Conservation (phyloP, 2,113 vertebrate species). For the Pipra filicauda region DNA sequence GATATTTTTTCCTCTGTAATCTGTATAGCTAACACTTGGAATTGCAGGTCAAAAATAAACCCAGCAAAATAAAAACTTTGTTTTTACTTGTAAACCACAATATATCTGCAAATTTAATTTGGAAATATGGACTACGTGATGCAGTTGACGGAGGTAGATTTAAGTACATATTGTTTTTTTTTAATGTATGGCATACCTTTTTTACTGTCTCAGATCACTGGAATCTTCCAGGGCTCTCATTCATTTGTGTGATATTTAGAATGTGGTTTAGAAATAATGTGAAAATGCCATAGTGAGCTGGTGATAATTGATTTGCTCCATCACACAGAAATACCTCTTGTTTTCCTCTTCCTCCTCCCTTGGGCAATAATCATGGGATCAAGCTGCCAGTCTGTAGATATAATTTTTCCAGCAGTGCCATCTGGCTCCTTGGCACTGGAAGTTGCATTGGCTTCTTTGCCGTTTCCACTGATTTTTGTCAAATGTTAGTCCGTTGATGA, state of each 20-base stretch:
- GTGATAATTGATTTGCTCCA: conserved; percentile 79
- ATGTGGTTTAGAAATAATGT: conserved; percentile 53
- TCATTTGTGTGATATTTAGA: conserved; percentile 48
- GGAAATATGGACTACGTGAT: neutral
- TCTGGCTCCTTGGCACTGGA: conserved; percentile 81
- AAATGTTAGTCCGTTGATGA: conserved; percentile 66
- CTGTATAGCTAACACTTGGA: neutral
- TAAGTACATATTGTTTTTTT: neutral
- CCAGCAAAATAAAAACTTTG: neutral
- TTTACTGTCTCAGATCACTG: neutral
- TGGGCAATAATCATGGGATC: conserved; percentile 79
- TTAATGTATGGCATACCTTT: neutral
- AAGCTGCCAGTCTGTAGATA: conserved; percentile 80
- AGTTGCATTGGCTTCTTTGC: conserved; percentile 72
- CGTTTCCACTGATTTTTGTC: conserved; percentile 72
- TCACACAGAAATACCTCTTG: conserved; percentile 72
- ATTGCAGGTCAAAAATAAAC: neutral
- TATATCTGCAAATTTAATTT: neutral
- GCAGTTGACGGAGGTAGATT: neutral
- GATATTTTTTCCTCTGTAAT: neutral
- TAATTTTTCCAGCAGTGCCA: conserved; percentile 82
- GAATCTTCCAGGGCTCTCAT: conserved; percentile 11
- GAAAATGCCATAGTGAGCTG: conserved; percentile 65
- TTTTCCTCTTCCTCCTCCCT: conserved; percentile 77
- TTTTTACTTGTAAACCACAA: neutral